Base-by-base conservation (phyloP, 2,888 invertebrate species). In the Melolontha melolontha region DNA sequence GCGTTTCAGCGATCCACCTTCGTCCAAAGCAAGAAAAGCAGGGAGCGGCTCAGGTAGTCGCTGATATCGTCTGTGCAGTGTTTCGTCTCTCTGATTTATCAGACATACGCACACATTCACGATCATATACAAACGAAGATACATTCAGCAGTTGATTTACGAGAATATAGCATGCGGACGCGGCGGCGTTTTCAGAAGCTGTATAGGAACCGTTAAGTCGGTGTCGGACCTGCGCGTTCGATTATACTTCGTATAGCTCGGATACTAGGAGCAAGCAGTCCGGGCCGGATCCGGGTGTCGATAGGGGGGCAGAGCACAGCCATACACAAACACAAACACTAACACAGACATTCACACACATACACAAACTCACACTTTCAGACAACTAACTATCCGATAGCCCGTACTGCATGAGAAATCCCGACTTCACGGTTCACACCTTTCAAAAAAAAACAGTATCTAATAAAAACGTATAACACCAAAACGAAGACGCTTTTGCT, bases 261-360 rank as follows among this genome's bases (percentile, higher is more conserved):
- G 73, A 75, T 73, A 70, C 71, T 72, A 74, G 74, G 73, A 75
- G 73, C 59, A 44, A 44, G 59, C 75, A 75, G 76, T 79, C 79
- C 79, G 79, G 80, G 78, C 75, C 77, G 79, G 76, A 76, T 80
- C 79, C 78, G 79, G 79, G 78, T 75, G 74, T 75, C 68, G 75
- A 70, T 75, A 72, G 74, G 73, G 69, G 34, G 42, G 50, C 66
- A 51, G 42, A 39, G 41, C 17, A 42, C 52, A 16, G 40, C 39
- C 64, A 42, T 22, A 51, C 52, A 49, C 16, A 40, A 34, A 64
- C n/a, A 27, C 34, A 40, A 14, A 12, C 22, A 11, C 8, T 41
- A n/a, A 29, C 49, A 29, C 12, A 42, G 11, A 47, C 34, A 52
- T 41, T 10, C 16, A 49, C 12, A 27, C 14, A 42, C 2, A 39